Evolutionary conservation across 2,797 vertebrate genomes (phyloP), one percentile per base, ranked within the genome.

Genomic region (Morelia viridis): DNA sequence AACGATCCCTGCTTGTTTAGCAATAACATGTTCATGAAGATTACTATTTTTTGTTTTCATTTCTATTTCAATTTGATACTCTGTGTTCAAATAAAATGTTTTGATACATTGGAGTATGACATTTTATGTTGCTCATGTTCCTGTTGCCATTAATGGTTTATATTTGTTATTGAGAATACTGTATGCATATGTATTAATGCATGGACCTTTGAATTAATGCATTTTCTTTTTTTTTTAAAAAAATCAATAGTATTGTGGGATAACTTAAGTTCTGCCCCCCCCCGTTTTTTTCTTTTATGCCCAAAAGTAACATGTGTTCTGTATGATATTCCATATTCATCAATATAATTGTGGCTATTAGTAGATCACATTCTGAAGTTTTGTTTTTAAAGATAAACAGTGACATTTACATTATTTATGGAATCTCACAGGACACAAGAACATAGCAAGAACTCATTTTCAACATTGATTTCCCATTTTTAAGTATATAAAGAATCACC

Each of bases 1-100:
- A 92, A 41, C 95, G 95, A 92, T 91, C 89, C 24, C 26, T 0
- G n/a, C 28, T 91, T 91, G 53, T 15, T 0, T 71, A 86, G 89
- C 26, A 7, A 90, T 96, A 95, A 96, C 96, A 95, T 46, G 91
- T 94, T 97, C 97, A 96, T 97, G 96, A 95, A 96, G 97, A 93
- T 93, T 91, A 94, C 96, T 96, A 94, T 96, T 7, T 53, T 53
- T 53, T 53, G 6, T 53, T 53, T 53, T 53, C 5, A 53, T 53
- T 53, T 91, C 87, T 89, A 95, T 93, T 94, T 65, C 35, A 50
- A 0, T 83, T 41, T 41, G 50, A 50, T 22, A 83, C 9, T 83
- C 90, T 91, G 26, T 65, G 26, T 93, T 94, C 89, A 96, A 96
- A 95, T 94, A 93, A 96, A 97, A 96, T 97, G 94, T 95, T 96